phyloP scores from a whole-genome alignment of 2,888 invertebrate genomes.

The Microctonus brassicae region DNA sequence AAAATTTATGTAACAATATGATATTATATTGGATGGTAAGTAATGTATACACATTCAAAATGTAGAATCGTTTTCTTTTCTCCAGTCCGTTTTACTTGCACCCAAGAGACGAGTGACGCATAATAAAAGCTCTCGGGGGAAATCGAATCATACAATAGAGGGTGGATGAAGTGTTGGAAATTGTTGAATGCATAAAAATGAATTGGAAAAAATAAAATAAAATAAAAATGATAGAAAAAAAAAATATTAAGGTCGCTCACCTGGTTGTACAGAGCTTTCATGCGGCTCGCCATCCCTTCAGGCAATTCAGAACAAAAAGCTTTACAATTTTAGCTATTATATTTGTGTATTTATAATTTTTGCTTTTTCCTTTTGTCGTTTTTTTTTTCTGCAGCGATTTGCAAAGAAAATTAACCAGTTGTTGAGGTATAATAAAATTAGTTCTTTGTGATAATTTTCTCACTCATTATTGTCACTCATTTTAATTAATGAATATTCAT shows the following conservation, averaged over 20 bases:
- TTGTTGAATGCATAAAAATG: too few species aligned
- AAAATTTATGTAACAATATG: slow-evolving; percentile 8
- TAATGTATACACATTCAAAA: not conserved
- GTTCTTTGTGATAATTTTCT: too few species aligned
- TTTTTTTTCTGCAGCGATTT: not conserved
- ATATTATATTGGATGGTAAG: too few species aligned
- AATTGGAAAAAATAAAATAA: too few species aligned
- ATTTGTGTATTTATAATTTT: not conserved
- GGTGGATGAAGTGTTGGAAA: too few species aligned
- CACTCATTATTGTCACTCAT: not conserved
- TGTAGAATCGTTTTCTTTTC: not conserved
- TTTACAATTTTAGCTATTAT: not conserved
- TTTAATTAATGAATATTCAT: too few species aligned
- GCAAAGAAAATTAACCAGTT: too few species aligned
- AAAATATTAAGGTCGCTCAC: slow-evolving; percentile 40
- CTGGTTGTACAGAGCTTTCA: slow-evolving; percentile 59
- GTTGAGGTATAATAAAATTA: too few species aligned
- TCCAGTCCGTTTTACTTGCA: not conserved
- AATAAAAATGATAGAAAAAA: too few species aligned
- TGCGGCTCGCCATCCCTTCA: slow-evolving; percentile 54
- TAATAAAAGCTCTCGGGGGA: slow-evolving; percentile 43
- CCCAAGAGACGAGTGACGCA: slow-evolving; percentile 34
- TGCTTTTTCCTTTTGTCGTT: not conserved
- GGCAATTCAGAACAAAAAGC: not conserved
- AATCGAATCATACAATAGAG: slow-evolving; percentile 43